Base-by-base conservation (phyloP, 2,888 invertebrate genomes). In the Drosophila melanosoma region DNA sequence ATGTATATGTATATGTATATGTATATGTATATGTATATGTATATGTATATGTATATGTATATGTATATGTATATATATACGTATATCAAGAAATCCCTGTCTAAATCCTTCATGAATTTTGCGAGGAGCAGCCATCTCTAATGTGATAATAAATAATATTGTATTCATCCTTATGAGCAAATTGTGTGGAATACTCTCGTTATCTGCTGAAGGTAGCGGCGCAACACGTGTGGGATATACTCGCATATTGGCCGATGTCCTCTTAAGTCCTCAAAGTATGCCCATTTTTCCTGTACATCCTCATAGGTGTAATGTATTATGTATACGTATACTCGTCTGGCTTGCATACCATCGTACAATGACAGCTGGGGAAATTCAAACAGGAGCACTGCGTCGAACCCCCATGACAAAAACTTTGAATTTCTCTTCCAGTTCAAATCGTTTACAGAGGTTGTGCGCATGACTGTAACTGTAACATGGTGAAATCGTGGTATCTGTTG, bases 141-240 rank as follows among this genome's bases (percentile, higher is more conserved):
- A 78, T 68, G 45, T 20, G 7, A 20, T 66, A 72, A 79, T 69
- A 67, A 75, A 79, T 69, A 67, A 65, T 67, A 75, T 60, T 51
- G 69, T 58, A 45, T 58, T 61, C 51, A 48, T 32, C 45, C 54
- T 59, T 35, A 52, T 42, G 58, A 45, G 42, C 33, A 33, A 69
- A 66, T n/a, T 57, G 45, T 49, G 35, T 38, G 23, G 56, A 33
- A 45, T 61, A 45, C 33, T 57, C 40, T 36, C 57, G 53, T 11
- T 33, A 29, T 36, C 26, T 36, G 40, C 58, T 36, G 17, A 20
- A 20, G 23, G 40, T 62, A 63, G 71, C 36, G 54, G 66, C 61
- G 52, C 65, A 65, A 35, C 48, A 48, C 36, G 32, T 38, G 40
- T 29, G 52, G 56, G 29, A 45, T 45, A 20, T 33, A 33, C 10